Base-by-base conservation (phyloP, 2,797 vertebrate genomes). In the Sebastiscus tertius region DNA sequence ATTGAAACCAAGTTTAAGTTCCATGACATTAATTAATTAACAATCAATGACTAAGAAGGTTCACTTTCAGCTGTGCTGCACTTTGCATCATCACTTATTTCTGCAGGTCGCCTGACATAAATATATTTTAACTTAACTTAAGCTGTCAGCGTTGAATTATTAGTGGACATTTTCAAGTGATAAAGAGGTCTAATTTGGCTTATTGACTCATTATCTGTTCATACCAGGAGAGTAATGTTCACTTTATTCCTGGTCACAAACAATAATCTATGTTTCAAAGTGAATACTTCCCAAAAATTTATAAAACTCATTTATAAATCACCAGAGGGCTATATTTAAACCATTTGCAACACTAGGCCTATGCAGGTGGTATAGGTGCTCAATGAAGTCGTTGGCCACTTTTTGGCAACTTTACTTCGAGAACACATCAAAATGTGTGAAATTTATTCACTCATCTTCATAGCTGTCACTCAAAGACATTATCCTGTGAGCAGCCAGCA, bases 401-500 rank as follows among this genome's bases (percentile, higher is more conserved):
- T 54, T 80, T 75, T 79, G 79, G 68, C 73, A 14, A 74, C 70
- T 67, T 54, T 54, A 77, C 68, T 74, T 84, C 26, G 24, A 29
- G 72, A 85, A 86, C 72, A 81, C 65, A 75, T 84, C 16, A 75
- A 82, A 89, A 81, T 79, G 77, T 89, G 75, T 75, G 54, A 72
- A 84, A 81, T 83, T 27, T 72, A 82, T 90, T 87, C 81, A 27
- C 79, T 87, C 79, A 86, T 92, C 85, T 87, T 88, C 80, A 80
- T 46, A 55, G 84, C 89, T 89, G 93, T 93, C 93, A 93, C 79
- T 94, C 90, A 89, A 69, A 82, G 72, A 89, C 86, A 82, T 92
- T 86, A 93, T 92, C 81, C 85, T 82, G 87, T 76, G 86, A 92
- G 87, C 87, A 91, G 84, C 86, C 87, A 84, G 89, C 88, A 92